These are phyloP conservation scores for Amazona finschi DNA, from an alignment of 2,797 vertebrate species.

Conservation along the genomic window DNA sequence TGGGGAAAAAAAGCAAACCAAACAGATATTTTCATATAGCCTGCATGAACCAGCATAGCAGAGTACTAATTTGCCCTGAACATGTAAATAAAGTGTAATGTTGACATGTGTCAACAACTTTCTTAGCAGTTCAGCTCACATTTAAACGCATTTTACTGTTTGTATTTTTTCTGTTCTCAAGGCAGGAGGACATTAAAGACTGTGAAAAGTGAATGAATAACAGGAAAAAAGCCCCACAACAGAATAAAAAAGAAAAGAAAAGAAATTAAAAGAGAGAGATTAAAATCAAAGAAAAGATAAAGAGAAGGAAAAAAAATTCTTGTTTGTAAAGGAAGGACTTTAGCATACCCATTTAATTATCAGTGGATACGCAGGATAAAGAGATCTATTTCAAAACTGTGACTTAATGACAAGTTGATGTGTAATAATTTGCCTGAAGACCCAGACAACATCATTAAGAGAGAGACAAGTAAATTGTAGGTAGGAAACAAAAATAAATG, in stretches of 20 bases:
- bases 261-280: not conserved
- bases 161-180: not conserved
- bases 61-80: not conserved
- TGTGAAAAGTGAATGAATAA: not conserved
- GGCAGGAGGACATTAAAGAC: not conserved
- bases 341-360: slow-evolving; percentile 62
- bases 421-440: slow-evolving; percentile 77
- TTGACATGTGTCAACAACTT: not conserved
- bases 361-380: slow-evolving; percentile 58
- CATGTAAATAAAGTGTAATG: not conserved
- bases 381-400: slow-evolving; percentile 66
- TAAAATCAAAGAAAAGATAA: not conserved
- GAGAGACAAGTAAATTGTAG: slow-evolving; percentile 75
- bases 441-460: slow-evolving; percentile 73
- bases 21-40: not conserved
- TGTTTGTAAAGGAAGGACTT: slow-evolving; percentile 10
- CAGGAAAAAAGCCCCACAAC: not conserved
- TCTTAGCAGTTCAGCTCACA: not conserved
- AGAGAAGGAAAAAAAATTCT: not conserved
- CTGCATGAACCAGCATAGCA: not conserved
- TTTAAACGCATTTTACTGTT: not conserved
- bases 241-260: not conserved
- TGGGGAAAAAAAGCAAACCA: not conserved
- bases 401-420: slow-evolving; percentile 75
- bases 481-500: slow-evolving; percentile 77